A percentile compares a stretch with the other conserved stretches of the same genome.
phyloP scores from a whole-genome alignment of 1,140 invertebrate species.

The Asobara japonica region DNA sequence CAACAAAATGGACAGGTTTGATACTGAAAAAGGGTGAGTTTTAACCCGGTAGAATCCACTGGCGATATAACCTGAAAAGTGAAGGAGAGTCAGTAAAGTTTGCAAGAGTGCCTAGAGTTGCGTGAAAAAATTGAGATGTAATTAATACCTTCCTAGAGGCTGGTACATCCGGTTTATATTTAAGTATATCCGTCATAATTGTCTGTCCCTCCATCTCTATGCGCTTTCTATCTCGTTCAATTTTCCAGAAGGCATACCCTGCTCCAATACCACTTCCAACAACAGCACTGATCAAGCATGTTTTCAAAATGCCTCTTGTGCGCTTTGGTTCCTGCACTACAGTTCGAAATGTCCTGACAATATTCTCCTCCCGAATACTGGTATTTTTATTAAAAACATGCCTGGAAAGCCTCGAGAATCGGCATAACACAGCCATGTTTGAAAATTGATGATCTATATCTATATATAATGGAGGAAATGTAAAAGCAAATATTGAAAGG shows the following conservation, averaged over 20 bases:
- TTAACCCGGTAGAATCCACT: slow-evolving; percentile 78
- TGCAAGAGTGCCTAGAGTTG: slow-evolving; percentile 19
- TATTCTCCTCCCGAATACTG: slow-evolving; percentile 22
- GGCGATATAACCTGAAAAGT: slow-evolving; percentile 71
- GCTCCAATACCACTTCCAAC: slow-evolving; percentile 65
- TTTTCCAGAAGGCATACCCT: slow-evolving; percentile 65
- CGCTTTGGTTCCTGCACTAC: slow-evolving; percentile 45
- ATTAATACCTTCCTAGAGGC: slow-evolving; percentile 61
- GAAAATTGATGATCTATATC: slow-evolving; percentile 4
- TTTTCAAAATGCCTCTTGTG: slow-evolving; percentile 58
- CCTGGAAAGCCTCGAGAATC: slow-evolving; percentile 42
- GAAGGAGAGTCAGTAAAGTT: slow-evolving; percentile 14
- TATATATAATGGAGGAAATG: background rate
- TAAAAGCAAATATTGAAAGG: background rate
- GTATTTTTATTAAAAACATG: slow-evolving; percentile 35
- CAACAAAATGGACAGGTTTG: slow-evolving; percentile 99
- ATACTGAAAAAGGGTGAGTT: slow-evolving; percentile 94
- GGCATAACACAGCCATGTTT: slow-evolving; percentile 51
- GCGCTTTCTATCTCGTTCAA: slow-evolving; percentile 59
- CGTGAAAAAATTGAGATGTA: slow-evolving; percentile 17
- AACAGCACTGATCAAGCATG: slow-evolving; percentile 65
- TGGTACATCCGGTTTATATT: slow-evolving; percentile 64
- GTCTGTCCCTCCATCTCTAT: slow-evolving; percentile 61
- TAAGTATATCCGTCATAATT: slow-evolving; percentile 62
- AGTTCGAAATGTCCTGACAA: slow-evolving; percentile 39